Conservation (phyloP, 1,140 invertebrate genomes). For the Phocides pigmalion region DNA sequence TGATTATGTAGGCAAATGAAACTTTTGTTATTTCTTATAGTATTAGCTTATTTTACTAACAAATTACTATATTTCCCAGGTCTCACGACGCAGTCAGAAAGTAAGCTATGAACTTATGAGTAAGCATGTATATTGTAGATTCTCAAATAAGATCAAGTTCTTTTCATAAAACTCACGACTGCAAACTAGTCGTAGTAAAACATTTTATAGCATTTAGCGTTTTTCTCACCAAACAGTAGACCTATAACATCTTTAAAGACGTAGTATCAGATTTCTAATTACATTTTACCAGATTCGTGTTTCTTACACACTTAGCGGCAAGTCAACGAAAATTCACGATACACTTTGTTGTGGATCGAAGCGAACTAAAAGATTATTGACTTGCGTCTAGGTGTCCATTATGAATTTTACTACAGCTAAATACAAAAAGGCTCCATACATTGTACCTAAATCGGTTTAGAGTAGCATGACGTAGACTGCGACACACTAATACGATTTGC, state of each 20-base stretch:
- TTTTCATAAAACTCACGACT: constrained; percentile 13
- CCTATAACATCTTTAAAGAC: constrained; percentile 15
- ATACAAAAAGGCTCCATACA: neutral
- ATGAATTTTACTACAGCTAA: neutral
- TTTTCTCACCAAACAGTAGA: constrained; percentile 22
- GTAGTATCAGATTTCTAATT: constrained; percentile 28
- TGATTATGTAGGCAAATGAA: too few species aligned
- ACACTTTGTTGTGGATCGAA: constrained; percentile 3
- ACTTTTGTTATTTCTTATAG: too few species aligned
- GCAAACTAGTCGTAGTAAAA: constrained; percentile 12
- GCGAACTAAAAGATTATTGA: constrained; percentile 19
- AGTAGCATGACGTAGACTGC: constrained; percentile 18
- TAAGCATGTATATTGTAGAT: constrained; percentile 62
- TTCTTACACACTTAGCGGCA: constrained; percentile 45
- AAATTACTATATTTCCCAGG: constrained; percentile 74
- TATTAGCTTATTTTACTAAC: constrained; percentile 60
- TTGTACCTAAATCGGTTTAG: constrained; percentile 9
- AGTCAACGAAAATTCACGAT: constrained; percentile 35
- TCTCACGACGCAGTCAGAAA: constrained; percentile 79
- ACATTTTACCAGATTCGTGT: constrained; percentile 31
- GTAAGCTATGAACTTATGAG: constrained; percentile 61
- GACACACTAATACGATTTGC: neutral
- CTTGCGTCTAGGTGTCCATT: constrained; percentile 21
- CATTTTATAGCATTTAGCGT: constrained; percentile 28
- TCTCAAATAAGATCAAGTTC: constrained; percentile 31